These are phyloP conservation scores for Anthopleura sola DNA, from an alignment of 64 coral and sea anemone species.

Conservation along the genomic window DNA sequence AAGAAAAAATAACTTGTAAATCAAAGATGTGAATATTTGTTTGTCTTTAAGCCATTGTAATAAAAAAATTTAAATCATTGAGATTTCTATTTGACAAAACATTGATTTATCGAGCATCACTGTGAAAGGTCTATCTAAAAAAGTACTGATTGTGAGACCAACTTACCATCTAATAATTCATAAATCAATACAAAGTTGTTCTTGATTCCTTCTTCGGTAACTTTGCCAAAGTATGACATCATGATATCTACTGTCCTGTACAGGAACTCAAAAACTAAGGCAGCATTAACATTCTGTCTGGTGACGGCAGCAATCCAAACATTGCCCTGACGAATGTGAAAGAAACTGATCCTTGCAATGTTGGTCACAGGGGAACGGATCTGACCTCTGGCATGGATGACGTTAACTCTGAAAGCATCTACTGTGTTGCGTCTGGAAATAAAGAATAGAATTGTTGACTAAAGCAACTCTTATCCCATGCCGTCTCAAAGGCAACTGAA, in stretches of 20 bases:
- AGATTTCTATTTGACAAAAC: too few relatives aligned
- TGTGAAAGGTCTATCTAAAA: too few relatives aligned
- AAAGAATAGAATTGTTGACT: not conserved
- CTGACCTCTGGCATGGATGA: slow-evolving; percentile 95
- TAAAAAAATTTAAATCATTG: too few relatives aligned
- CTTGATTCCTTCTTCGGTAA: slow-evolving; percentile 97
- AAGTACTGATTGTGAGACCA: too few relatives aligned
- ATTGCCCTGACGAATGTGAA: slow-evolving; percentile 96
- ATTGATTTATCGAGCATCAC: too few relatives aligned
- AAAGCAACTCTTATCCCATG: too few relatives aligned
- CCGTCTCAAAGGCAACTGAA: too few relatives aligned
- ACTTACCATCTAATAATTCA: slow-evolving; percentile 98
- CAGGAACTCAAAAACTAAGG: slow-evolving; percentile 97
- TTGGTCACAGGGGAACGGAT: slow-evolving; percentile 98
- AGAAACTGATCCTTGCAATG: slow-evolving; percentile 98
- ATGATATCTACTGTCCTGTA: slow-evolving; percentile 93
- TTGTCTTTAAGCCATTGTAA: too few relatives aligned
- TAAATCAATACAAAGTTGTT: slow-evolving; percentile 99
- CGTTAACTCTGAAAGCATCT: slow-evolving; percentile 99
- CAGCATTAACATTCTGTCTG: slow-evolving; percentile 98
- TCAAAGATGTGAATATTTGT: too few relatives aligned
- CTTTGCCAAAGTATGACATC: slow-evolving; percentile 98
- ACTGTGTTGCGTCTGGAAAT: slow-evolving; percentile 89
- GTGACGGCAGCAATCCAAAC: slow-evolving; percentile 98
- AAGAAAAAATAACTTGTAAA: too few relatives aligned